Base-by-base conservation (phyloP, 2,888 invertebrate species). In the Lycaena phlaeas region DNA sequence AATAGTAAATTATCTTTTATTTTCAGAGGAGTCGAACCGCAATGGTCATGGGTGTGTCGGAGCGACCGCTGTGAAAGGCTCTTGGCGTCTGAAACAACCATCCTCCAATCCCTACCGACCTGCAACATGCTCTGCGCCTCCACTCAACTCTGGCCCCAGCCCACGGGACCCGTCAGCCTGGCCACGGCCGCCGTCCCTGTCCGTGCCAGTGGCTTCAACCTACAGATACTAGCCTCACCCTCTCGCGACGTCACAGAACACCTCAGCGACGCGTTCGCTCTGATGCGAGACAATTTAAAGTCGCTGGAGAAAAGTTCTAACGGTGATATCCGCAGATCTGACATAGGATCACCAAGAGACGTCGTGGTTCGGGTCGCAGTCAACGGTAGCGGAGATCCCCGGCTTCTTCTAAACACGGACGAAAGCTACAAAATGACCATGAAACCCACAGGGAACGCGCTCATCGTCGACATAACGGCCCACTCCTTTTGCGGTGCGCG, bases 51-150 rank as follows among this genome's bases (percentile, higher is more conserved):
- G 89, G 84, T 88, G 25, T 94, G 93, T 64, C 87, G 89, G 37
- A 85, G 82, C 50, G 87, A 89, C 50, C 87, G 89, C 46, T 93
- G 93, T 79, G 90, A 92, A 54, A 87, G 91, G 26, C 54, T 77
- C 30, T 60, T 70, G 18, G 74, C 75, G 17, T 56, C 73, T 3
- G 73, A 82, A 48, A 65, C 68, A 14, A 58, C 56, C 45, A 54
- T 50, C 55, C 86, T 84, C 45, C 89, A 85, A 54, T 90, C 91
- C 4, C 78, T 92, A 52, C 86, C 88, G 27, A 92, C 92, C 4
- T 94, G 94, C 74, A 90, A 90, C 57, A 92, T 94, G 87, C 85
- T 91, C 10, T 94, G 94, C 68, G 92, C 92, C 15, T 86, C 88
- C 41, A 86, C 87, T 17, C 90, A 92, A 53, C 85, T 93, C 15